Base-by-base conservation (phyloP, 2,797 vertebrate genomes). In the Sylvia borin region DNA sequence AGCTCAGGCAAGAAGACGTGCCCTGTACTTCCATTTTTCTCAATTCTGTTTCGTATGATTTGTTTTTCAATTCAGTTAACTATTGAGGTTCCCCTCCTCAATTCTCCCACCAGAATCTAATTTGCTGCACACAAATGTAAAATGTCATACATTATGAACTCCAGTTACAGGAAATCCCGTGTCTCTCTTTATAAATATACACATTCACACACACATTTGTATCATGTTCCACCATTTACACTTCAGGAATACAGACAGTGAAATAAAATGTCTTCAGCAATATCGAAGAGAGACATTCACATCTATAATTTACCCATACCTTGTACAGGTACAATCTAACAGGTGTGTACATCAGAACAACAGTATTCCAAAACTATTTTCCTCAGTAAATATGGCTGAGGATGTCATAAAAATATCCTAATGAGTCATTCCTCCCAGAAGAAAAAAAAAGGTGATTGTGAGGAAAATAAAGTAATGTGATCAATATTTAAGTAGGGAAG, bases 161-260 rank as follows among this genome's bases (percentile, higher is more conserved):
- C 31, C 20, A 79, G 7, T 31, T 66, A 66, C 0, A 76, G 24
- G 16, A 83, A 94, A 61, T 48, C 19, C 5, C 29, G 8, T 36
- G 11, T 53, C 17, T 66, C 10, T 61, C 2, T 51, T 1, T 51
- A 6, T 11, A 4, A 9, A 47, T 1, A 61, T 1, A 62, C 1
- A 7, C 8, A 29, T 4, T 50, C 3, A 58, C 9, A 7, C 11
- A 50, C 2, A 60, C 11, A 66, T 29, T 73, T 47, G 16, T 43
- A 65, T 51, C 51, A 70, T 12, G 6, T 36, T 73, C 51, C 43
- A 29, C 32, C 21, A 64, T 60, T 45, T n/a, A 66, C 13, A 67
- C 36, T 73, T 92, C 85, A 85, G 31, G 7, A 87, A 85, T 53
- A 9, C 9, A 71, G 26, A 61, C 5, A 75, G 10, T 2, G 5